Conservation (phyloP, 2,888 invertebrate species). For the Andrena hattorfiana region DNA sequence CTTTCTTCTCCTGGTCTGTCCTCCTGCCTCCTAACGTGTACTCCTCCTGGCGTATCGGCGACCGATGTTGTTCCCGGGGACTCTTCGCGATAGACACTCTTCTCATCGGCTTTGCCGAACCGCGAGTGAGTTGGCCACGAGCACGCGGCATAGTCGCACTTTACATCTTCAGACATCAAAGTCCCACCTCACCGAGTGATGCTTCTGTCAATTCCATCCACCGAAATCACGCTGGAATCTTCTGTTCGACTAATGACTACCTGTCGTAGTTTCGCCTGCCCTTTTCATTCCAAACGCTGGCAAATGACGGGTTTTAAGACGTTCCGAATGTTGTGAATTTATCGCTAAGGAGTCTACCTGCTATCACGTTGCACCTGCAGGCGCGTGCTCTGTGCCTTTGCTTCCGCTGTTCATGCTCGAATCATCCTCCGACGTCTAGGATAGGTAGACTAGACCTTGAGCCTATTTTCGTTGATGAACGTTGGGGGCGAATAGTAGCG, state of each 20-base stretch:
- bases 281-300: neutral
- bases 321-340: constrained; percentile 35
- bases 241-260: constrained; percentile 39
- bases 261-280: constrained; percentile 30
- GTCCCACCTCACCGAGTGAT: neutral
- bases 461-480: neutral
- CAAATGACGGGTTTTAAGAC: constrained; percentile 45
- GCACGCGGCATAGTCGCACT: too few species aligned
- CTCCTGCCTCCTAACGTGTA: constrained; percentile 26
- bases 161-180: too few species aligned
- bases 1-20: constrained; percentile 41
- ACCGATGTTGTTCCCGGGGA: neutral
- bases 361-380: constrained; percentile 50
- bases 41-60: constrained; percentile 11
- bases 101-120: neutral
- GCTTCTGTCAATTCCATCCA: neutral
- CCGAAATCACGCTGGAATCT: constrained; percentile 17
- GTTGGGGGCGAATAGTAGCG: neutral
- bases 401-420: neutral
- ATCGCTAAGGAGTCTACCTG: constrained; percentile 41
- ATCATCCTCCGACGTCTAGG: neutral
- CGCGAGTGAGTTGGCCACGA: neutral
- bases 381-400: constrained; percentile 18
- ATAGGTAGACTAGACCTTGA: too few species aligned
- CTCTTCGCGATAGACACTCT: constrained; percentile 13